A percentile compares a stretch with the other conserved stretches of the same genome.
Conservation (phyloP, 2,113 vertebrate genomes). For the Accipiter virgatus region DNA sequence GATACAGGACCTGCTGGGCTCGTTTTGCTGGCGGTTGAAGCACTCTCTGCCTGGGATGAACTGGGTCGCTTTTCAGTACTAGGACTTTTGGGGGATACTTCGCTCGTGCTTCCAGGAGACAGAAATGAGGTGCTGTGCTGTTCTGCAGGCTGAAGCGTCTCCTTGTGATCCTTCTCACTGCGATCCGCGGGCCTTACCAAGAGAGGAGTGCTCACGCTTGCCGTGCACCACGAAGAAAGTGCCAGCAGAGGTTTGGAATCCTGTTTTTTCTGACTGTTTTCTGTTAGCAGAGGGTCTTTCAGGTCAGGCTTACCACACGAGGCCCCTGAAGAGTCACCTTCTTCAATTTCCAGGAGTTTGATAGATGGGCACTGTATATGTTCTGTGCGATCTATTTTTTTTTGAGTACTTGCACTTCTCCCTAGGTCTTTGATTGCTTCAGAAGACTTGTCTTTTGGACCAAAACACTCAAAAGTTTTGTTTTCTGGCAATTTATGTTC, state of each 20-base stretch:
- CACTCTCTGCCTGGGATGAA: not conserved
- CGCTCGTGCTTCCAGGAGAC: not conserved
- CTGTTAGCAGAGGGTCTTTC: conserved; percentile 35
- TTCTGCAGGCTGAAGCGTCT: not conserved
- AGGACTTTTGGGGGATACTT: not conserved
- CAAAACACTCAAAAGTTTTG: conserved; percentile 13
- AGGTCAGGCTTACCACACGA: not conserved
- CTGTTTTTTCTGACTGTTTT: conserved; percentile 18
- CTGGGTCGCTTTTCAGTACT: conserved; percentile 12
- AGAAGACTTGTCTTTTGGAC: conserved; percentile 23
- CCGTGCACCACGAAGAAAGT: not conserved
- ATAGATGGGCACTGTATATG: not conserved
- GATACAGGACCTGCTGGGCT: not conserved
- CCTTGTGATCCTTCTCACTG: not conserved
- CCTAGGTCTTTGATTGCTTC: conserved; percentile 41
- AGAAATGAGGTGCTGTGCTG: not conserved
- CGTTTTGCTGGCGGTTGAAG: conserved; percentile 61
- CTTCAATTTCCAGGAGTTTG: conserved; percentile 25
- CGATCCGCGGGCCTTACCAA: not conserved
- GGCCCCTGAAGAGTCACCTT: not conserved
- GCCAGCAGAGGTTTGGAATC: conserved; percentile 39
- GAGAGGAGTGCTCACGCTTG: not conserved
- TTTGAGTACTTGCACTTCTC: not conserved
- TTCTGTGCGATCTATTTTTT: not conserved
- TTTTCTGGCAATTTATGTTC: conserved; percentile 14